phyloP scores from a whole-genome alignment of 2,797 vertebrate species.

The Phylloscopus collybita region DNA sequence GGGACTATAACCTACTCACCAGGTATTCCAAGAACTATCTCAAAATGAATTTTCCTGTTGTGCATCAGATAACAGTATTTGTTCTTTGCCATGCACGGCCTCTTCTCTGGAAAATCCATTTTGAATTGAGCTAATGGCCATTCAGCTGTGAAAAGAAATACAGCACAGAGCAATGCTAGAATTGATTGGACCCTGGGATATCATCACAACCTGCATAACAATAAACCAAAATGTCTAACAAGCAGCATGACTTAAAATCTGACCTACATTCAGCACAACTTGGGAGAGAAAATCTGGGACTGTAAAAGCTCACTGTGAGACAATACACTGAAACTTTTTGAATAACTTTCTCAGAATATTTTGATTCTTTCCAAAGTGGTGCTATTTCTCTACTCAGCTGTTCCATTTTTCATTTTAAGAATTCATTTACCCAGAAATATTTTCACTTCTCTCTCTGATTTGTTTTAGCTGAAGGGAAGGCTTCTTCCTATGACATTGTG shows the following conservation, averaged over 20 bases:
- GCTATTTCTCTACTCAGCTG: background rate
- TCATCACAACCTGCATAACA: background rate
- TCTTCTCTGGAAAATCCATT: constrained; percentile 23
- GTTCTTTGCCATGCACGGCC: background rate
- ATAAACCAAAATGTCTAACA: background rate
- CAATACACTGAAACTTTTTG: background rate
- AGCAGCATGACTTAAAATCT: background rate
- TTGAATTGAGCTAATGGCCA: background rate
- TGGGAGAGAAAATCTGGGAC: background rate
- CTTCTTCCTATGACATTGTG: background rate
- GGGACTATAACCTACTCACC: background rate
- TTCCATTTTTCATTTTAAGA: background rate
- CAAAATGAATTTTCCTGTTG: background rate
- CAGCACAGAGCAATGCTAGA: background rate
- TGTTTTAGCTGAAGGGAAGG: background rate
- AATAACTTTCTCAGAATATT: background rate
- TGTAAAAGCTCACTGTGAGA: accelerated
- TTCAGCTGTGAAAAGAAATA: constrained; percentile 7
- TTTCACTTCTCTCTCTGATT: background rate
- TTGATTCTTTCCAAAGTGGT: background rate
- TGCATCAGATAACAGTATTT: background rate
- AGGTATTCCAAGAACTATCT: background rate
- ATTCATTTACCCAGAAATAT: background rate
- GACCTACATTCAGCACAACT: background rate
- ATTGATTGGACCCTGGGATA: background rate